These are phyloP conservation scores for Anas platyrhynchos DNA, from an alignment of 2,113 vertebrate species.

Conservation along the genomic window DNA sequence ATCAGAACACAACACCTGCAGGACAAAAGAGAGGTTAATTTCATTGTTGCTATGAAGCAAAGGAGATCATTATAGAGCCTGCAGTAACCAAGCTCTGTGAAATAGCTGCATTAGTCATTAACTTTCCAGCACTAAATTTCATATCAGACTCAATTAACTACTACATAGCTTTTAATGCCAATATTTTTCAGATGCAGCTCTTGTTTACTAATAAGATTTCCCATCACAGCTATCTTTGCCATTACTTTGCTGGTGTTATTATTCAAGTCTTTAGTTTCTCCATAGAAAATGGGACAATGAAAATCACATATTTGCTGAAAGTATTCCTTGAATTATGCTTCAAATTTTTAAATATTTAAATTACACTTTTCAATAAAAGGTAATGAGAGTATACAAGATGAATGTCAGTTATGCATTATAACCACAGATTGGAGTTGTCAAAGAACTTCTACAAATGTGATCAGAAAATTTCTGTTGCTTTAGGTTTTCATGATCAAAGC, in stretches of 20 bases:
- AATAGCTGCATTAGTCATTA: conserved; percentile 84
- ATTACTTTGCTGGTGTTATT: conserved; percentile 70
- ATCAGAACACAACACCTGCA: conserved; percentile 84
- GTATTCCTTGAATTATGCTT: conserved; percentile 63
- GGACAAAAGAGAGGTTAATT: conserved; percentile 86
- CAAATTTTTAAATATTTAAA: conserved; percentile 65
- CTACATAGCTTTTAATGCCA: conserved; percentile 82
- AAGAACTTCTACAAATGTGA: conserved; percentile 30
- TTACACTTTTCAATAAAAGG: conserved; percentile 62
- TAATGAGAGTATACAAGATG: conserved; percentile 1
- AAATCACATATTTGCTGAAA: conserved; percentile 75
- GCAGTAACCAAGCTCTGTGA: conserved; percentile 81
- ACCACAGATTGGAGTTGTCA: background rate
- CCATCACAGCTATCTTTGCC: conserved; percentile 67
- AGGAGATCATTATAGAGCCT: conserved; percentile 78
- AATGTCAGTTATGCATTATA: conserved; percentile 17
- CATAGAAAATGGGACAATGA: conserved; percentile 71
- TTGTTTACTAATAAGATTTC: conserved; percentile 83
- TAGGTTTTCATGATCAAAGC: conserved; percentile 46
- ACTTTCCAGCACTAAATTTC: conserved; percentile 81
- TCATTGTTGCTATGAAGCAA: conserved; percentile 79
- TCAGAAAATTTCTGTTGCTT: conserved; percentile 31
- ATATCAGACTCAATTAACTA: conserved; percentile 86
- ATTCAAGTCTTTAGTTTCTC: conserved; percentile 71
- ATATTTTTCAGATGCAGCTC: conserved; percentile 78